Evolutionary conservation across 2,113 vertebrate genomes (phyloP).

Genomic region (Octodon degus): DNA sequence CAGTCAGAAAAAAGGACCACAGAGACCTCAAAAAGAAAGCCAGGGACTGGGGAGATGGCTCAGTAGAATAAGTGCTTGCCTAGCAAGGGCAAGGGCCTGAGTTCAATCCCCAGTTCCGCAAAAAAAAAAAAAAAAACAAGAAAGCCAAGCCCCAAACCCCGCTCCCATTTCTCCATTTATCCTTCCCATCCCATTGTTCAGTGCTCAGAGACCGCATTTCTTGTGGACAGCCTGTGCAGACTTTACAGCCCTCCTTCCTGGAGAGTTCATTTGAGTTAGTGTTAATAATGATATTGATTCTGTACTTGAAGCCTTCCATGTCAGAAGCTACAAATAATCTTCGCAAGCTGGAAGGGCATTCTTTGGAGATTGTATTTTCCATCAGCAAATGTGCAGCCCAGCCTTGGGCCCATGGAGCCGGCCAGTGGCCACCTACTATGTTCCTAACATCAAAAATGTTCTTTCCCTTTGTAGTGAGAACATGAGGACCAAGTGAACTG

Average conservation of each 20-base stretch:
- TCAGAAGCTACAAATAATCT: constrained; percentile 75
- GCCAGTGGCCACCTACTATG: not conserved
- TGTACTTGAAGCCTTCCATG: constrained; percentile 55
- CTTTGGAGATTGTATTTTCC: constrained; percentile 60
- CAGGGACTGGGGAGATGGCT: not conserved
- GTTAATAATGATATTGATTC: constrained; percentile 47
- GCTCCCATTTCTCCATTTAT: not conserved
- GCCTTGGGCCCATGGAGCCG: constrained; percentile 20
- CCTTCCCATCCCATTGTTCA: not conserved
- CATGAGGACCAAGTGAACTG: not conserved
- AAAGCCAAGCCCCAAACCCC: not conserved
- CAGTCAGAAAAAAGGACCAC: not conserved
- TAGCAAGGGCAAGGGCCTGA: too few species aligned
- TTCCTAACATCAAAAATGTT: constrained; percentile 42
- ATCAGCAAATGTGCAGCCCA: constrained; percentile 63
- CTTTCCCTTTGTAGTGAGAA: constrained; percentile 18
- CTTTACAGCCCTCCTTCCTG: not conserved
- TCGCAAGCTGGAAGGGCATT: constrained; percentile 9
- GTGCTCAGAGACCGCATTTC: not conserved
- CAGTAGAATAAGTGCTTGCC: too few species aligned
- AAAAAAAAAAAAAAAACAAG: not conserved
- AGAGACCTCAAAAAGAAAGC: not conserved
- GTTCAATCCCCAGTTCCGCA: too few species aligned
- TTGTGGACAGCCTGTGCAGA: not conserved
- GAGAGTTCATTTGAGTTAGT: constrained; percentile 45